Base-by-base conservation (phyloP, 2,888 invertebrate species). In the Hydrotaea cyrtoneurina region DNA sequence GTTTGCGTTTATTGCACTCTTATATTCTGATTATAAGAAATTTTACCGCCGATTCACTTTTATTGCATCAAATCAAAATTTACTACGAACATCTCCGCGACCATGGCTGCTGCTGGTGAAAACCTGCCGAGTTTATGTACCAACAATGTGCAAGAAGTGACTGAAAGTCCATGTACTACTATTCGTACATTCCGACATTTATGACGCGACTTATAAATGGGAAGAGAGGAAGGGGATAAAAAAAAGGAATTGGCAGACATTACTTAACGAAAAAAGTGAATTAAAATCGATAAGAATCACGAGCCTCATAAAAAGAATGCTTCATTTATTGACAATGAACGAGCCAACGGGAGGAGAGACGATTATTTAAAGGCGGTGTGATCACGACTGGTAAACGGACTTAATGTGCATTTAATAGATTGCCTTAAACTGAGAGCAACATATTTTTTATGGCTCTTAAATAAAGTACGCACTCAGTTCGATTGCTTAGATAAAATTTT, bases 271-370 rank as follows among this genome's bases (percentile, higher is more conserved):
- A 31, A 71, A 69, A 75, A 78, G 72, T 69, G 36, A 71, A 83
- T 77, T 69, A 74, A 80, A 83, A 78, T 74, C 77, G 62, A 77
- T 74, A 69, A 77, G 59, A 83, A 77, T 69, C 80, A 80, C 53
- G 21, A 62, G 43, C 69, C 43, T 50, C 21, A 19, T 77, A 66
- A 46, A 57, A 7, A 59, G 36, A 64, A 64, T 64, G 64, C 7
- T 64, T 64, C 39, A 64, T 64, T 64, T 64, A 64, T 64, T 21
- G 55, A 11, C 19, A 21, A 57, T 13, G 23, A 23, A 31, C 7
- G 23, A n/a, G 15, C 31, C 11, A n/a, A n/a, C 31, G 64, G 26
- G 1, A 59, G 13, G 26, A 19, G 15, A 4, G 59, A 15, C 4
- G 59, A 59, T 26, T 19, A 59, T 23, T 8, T 23, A 1, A 59